Evolutionary conservation across 2,113 vertebrate species (phyloP).

Genomic region (Takifugu flavidus): DNA sequence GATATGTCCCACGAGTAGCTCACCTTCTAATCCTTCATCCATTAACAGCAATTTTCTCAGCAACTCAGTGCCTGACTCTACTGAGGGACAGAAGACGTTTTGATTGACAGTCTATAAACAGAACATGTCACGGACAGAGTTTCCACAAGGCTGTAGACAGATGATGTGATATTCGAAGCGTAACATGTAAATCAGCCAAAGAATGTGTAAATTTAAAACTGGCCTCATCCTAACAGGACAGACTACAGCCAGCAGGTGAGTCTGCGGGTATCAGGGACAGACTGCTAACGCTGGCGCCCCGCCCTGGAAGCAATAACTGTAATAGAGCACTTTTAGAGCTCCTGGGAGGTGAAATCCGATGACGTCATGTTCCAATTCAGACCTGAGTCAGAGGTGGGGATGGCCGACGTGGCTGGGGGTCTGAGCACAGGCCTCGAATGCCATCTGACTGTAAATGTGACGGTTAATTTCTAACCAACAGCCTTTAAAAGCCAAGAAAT

Average conservation of each 20-base stretch:
- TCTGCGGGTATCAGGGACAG: conserved; percentile 49
- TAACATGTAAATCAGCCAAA: too few species aligned
- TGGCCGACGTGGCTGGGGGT: not conserved
- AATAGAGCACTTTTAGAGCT: conserved; percentile 69
- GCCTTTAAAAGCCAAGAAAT: not conserved
- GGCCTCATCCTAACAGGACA: conserved; percentile 50
- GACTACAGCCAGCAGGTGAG: conserved; percentile 65
- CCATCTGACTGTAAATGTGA: conserved; percentile 21
- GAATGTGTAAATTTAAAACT: conserved; percentile 40
- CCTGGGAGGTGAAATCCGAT: conserved; percentile 64
- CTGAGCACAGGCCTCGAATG: conserved; percentile 16
- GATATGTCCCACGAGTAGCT: too few species aligned
- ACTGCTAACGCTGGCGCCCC: conserved; percentile 51
- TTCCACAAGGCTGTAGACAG: too few species aligned
- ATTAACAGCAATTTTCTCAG: too few species aligned
- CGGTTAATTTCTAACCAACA: not conserved
- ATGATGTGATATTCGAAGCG: too few species aligned
- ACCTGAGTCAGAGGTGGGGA: conserved; percentile 27
- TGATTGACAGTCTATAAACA: too few species aligned
- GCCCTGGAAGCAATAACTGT: conserved; percentile 57
- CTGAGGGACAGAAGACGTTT: too few species aligned
- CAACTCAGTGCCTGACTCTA: too few species aligned
- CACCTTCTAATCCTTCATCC: too few species aligned
- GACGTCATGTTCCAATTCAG: conserved; percentile 62
- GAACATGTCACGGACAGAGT: too few species aligned